Percentiles rank a stretch among this genome's conserved stretches.
These are phyloP conservation scores for Forpus xanthops DNA, from an alignment of 2,797 vertebrate genomes.

Conservation along the genomic window DNA sequence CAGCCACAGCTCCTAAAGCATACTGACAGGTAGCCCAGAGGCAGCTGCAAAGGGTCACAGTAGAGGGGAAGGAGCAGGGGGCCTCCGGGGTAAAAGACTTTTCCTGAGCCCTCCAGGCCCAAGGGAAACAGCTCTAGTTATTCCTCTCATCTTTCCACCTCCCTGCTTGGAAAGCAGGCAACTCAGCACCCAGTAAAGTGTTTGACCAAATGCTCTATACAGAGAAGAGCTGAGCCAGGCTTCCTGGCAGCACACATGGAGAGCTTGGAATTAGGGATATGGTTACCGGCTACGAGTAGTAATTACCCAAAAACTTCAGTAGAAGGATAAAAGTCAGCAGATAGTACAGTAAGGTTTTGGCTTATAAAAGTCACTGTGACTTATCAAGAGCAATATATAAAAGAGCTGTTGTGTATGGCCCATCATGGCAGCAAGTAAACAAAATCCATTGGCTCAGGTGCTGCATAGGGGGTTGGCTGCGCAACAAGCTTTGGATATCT, in stretches of 20 bases:
- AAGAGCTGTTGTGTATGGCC: background rate
- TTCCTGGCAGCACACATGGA: background rate
- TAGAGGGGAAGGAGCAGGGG: background rate
- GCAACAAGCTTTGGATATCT: fast-evolving
- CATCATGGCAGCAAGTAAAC: background rate
- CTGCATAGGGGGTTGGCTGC: fast-evolving
- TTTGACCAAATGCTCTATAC: fast-evolving
- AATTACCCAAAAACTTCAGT: background rate
- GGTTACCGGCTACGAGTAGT: background rate
- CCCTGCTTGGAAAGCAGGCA: background rate
- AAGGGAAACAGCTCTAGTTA: background rate
- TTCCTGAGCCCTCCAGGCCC: background rate
- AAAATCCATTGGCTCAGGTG: background rate
- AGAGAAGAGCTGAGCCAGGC: background rate
- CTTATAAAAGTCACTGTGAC: background rate
- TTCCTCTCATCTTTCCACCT: background rate
- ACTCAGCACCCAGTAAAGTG: background rate
- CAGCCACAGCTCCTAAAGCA: background rate
- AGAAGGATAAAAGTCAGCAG: background rate
- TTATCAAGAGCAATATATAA: background rate
- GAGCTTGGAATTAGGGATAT: background rate
- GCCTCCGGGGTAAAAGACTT: background rate
- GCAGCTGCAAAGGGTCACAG: background rate
- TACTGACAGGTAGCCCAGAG: background rate
- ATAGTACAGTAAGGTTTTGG: background rate